Base-by-base conservation (phyloP, 2,797 vertebrate genomes). In the Cyprinella venusta region DNA sequence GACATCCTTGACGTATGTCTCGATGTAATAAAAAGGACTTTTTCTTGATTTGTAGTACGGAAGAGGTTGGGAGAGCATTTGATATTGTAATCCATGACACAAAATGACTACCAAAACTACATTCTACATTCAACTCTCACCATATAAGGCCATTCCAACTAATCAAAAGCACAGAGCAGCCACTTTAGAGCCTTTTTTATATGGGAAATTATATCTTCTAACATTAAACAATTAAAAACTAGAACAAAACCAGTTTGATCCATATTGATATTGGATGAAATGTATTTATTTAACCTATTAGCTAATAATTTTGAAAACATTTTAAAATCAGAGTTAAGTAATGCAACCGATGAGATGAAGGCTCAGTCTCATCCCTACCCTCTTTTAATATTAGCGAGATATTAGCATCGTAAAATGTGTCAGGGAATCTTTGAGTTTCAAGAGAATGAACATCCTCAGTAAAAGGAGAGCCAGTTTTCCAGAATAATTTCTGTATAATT, bases 201-300 rank as follows among this genome's bases (percentile, higher is more conserved):
- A 30, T 30, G 26, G 26, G 1, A 30, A 30, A 30, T 30, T 30
- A 30, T 30, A 30, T 79, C 77, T 67, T 75, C 59, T 81, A 10
- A 56, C 15, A 26, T 81, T 85, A 16, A 86, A 85, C 45, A 86
- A 81, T 1, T 72, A 83, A 48, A 78, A 78, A n/a, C 71, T 70
- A 63, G 72, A 21, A 78, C 33, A 52, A 82, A 82, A 10, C 42
- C 52, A 54, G 84, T 85, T 30, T 85, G 74, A 33, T 85, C 54
- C 15, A 3, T 13, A 54, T 85, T 56, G 6, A 85, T 64, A 42
- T 81, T 72, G 12, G 84, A 81, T 59, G 33, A 67, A 50, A 81
- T 85, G 50, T 85, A 52, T 76, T 76, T 81, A 48, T 85, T 85
- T 59, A 85, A 81, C n/a, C 84, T 85, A 19, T 76, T 69, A 16